Base-by-base conservation (phyloP, 1,140 invertebrate species). In the Dufourea novaeangliae region DNA sequence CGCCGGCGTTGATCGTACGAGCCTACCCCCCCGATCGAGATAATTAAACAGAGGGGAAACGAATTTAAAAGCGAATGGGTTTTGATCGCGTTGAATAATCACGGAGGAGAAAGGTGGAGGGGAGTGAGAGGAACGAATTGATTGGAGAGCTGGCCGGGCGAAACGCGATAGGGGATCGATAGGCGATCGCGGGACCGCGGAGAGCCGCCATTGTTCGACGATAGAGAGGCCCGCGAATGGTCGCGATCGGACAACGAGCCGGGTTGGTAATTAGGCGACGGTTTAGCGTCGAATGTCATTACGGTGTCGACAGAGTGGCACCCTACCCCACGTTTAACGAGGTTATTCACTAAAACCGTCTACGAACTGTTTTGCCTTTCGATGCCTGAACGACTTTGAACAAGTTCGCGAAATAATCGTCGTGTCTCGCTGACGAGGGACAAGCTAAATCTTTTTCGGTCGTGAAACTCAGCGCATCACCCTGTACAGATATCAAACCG, bases 31-130 rank as follows among this genome's bases (percentile, higher is more conserved):
- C n/a, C n/a, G n/a, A 57, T 41, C 68, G 54, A 32, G 68, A 71
- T 71, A 71, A 71, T 71, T 71, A 71, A 71, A 71, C 68, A 54
- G 11, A 17, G 12, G 12, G 6, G 22, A 37, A 59, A 59, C 68
- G 68, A 59, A 71, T 71, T 71, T 71, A 59, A 71, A 61, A 71
- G 52, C 34, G 68, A 56, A 59, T 29, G 56, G 56, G n/a, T 22
- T 32, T 34, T 34, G 27, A 46, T 61, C 37, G 56, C 37, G 54
- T 61, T 41, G 56, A 46, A 39, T 71, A 71, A 71, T 61, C 69
- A 46, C 68, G 22, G 68, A n/a, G n/a, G n/a, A n/a, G n/a, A n/a
- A n/a, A n/a, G n/a, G n/a, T n/a, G n/a, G n/a, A n/a, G n/a, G n/a
- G n/a, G n/a, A n/a, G n/a, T n/a, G n/a, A n/a, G n/a, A n/a, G n/a